Conservation (phyloP, 2,113 vertebrate genomes). For the Tupaia chinensis region DNA sequence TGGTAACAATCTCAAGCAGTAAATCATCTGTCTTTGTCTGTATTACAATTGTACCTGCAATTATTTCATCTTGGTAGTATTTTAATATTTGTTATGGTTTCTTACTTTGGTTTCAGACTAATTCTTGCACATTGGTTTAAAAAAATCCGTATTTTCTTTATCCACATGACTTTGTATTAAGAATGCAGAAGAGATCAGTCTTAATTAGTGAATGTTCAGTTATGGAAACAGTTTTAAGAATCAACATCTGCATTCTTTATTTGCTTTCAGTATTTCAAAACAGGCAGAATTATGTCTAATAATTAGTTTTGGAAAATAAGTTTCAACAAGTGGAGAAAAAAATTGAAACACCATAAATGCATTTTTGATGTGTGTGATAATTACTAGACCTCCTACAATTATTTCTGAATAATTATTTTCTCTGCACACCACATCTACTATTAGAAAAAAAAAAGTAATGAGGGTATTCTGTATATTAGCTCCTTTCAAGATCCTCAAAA, state of each 20-base stretch:
- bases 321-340: constrained; percentile 40
- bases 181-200: background rate
- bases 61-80: background rate
- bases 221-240: background rate
- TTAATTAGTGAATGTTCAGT: background rate
- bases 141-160: background rate
- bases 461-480: background rate
- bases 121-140: background rate
- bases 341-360: background rate
- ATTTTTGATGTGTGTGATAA: background rate
- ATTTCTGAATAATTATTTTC: constrained; percentile 31
- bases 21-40: background rate
- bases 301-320: constrained; percentile 15
- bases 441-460: background rate
- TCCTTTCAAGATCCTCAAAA: background rate
- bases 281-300: background rate
- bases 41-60: constrained; percentile 9
- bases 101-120: background rate
- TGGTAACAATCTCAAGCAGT: background rate
- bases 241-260: background rate
- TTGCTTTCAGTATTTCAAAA: background rate
- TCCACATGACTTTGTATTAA: background rate
- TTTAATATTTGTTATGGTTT: constrained; percentile 2
- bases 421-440: background rate
- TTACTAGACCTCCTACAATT: background rate